Evolutionary conservation across 2,888 invertebrate species (phyloP).

Genomic region (Arge pagana): DNA sequence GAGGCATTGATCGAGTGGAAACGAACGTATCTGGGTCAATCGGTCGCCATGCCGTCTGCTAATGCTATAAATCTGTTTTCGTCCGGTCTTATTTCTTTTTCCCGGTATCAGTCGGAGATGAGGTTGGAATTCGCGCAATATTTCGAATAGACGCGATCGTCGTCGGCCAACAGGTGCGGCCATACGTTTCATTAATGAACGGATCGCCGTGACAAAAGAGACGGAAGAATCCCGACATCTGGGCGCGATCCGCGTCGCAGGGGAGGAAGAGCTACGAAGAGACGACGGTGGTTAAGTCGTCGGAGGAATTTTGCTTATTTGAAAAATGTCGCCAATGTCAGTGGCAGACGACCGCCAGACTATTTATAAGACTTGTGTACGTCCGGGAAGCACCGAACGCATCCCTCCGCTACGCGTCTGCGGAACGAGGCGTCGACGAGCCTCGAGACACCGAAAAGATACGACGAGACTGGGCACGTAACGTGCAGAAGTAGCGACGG

Average conservation of each 20-base stretch:
- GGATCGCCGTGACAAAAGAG: conserved; percentile 18
- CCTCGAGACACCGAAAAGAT: too few relatives aligned
- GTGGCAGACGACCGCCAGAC: conserved; percentile 28
- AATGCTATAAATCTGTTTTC: conserved; percentile 5
- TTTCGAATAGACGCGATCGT: background rate
- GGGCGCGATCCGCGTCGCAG: conserved; percentile 30
- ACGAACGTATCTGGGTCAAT: conserved; percentile 6
- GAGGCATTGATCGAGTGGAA: background rate
- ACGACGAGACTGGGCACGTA: too few relatives aligned
- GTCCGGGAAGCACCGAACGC: too few relatives aligned
- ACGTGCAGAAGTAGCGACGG: too few relatives aligned
- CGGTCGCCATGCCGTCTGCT: conserved; percentile 2
- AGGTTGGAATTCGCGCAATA: too few relatives aligned
- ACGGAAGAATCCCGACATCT: too few relatives aligned
- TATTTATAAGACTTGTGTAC: conserved; percentile 32
- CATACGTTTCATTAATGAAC: too few relatives aligned
- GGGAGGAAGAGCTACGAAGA: conserved; percentile 20
- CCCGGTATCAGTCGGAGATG: too few relatives aligned
- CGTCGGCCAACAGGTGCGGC: too few relatives aligned
- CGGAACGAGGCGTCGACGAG: too few relatives aligned
- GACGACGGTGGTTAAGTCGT: conserved; percentile 23
- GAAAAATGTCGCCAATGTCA: conserved; percentile 44
- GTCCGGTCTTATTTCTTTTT: background rate
- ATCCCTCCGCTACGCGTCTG: too few relatives aligned
- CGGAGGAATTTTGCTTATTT: conserved; percentile 41